Evolutionary conservation across 2,888 invertebrate genomes (phyloP).

Genomic region (Anticlea derivata): DNA sequence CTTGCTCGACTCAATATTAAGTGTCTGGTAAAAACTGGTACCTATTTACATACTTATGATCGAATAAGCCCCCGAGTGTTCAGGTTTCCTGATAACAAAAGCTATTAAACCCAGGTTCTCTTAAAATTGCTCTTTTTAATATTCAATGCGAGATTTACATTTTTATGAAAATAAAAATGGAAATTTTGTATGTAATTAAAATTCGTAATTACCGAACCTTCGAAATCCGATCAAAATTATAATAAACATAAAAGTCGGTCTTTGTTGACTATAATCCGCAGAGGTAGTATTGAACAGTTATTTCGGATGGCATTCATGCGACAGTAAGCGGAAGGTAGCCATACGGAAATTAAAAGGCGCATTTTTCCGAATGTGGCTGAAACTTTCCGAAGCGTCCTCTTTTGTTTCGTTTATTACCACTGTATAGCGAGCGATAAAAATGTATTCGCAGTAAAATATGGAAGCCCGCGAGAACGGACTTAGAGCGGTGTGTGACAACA

Average conservation of each 20-base stretch:
- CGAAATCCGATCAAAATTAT: conserved; percentile 1
- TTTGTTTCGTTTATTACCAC: conserved; percentile 39
- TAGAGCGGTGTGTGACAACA: conserved; percentile 8
- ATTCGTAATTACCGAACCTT: conserved; percentile 9
- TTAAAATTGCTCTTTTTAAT: conserved; percentile 18
- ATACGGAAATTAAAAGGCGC: conserved; percentile 5
- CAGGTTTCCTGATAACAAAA: conserved; percentile 1
- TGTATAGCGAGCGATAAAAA: conserved; percentile 40
- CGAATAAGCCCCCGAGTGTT: background rate
- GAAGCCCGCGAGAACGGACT: conserved; percentile 29
- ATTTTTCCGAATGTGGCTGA: conserved; percentile 20
- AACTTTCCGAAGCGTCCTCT: conserved; percentile 26
- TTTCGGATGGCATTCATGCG: too few species aligned
- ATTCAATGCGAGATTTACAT: conserved; percentile 27
- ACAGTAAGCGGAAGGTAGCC: too few species aligned
- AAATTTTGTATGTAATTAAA: conserved; percentile 16
- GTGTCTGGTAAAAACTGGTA: background rate
- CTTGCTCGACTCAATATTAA: too few species aligned
- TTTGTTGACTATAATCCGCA: background rate
- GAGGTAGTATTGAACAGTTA: background rate
- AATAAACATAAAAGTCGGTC: background rate
- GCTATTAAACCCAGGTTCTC: conserved; percentile 6
- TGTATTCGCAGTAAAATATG: conserved; percentile 41
- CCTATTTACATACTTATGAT: too few species aligned
- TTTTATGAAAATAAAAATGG: conserved; percentile 24